Percentiles rank a stretch among this genome's conserved stretches.
These are phyloP conservation scores for Lordiphosa collinella DNA, from an alignment of 1,140 invertebrate species.

Conservation along the genomic window DNA sequence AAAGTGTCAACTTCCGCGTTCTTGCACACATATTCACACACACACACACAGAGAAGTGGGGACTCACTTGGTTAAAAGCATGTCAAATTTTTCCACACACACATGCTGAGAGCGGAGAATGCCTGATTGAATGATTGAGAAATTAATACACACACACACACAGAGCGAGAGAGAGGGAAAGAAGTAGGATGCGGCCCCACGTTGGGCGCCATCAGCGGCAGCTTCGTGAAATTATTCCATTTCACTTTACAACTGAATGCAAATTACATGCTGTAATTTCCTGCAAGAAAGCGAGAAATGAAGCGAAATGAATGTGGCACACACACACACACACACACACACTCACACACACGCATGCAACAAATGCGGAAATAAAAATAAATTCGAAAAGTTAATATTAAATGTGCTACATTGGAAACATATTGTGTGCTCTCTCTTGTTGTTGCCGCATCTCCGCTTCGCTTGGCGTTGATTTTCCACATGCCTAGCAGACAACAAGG, in stretches of 20 bases:
- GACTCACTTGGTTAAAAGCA: slow-evolving; percentile 56
- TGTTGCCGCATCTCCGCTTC: slow-evolving; percentile 24
- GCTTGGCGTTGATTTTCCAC: slow-evolving; percentile 68
- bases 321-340: slow-evolving; percentile 15
- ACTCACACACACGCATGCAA: slow-evolving; percentile 18
- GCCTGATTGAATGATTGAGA: slow-evolving; percentile 76
- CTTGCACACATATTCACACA: slow-evolving; percentile 25
- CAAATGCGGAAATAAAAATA: slow-evolving; percentile 72
- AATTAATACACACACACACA: slow-evolving; percentile 63
- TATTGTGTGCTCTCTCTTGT: slow-evolving; percentile 33
- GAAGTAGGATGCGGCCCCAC: background rate
- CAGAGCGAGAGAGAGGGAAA: background rate
- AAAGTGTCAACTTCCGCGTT: slow-evolving; percentile 72
- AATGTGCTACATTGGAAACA: slow-evolving; percentile 77
- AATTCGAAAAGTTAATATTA: slow-evolving; percentile 78
- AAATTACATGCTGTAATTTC: slow-evolving; percentile 77
- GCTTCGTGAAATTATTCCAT: slow-evolving; percentile 74
- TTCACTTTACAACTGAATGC: slow-evolving; percentile 77
- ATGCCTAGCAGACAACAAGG: slow-evolving; percentile 67
- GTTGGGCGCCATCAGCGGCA: slow-evolving; percentile 51
- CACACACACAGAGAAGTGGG: background rate
- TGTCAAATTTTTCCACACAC: slow-evolving; percentile 65
- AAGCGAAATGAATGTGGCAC: slow-evolving; percentile 25
- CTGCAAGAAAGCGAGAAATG: slow-evolving; percentile 76
- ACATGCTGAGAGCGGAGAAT: slow-evolving; percentile 35